Conservation (phyloP, 1,140 invertebrate genomes). For the Artemia franciscana region DNA sequence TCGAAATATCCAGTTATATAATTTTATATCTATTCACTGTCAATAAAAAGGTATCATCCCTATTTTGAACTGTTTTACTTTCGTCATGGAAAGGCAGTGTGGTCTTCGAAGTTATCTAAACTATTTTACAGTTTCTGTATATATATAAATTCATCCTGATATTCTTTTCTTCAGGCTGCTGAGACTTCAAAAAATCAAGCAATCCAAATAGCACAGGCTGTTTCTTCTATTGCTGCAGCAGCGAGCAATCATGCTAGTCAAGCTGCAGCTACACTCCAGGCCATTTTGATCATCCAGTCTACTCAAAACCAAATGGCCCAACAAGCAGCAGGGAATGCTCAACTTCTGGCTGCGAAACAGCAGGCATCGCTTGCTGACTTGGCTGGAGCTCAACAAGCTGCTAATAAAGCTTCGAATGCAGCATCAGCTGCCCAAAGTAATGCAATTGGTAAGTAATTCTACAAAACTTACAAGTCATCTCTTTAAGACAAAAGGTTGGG, state of each 20-base stretch:
- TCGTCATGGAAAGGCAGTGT: too few relatives aligned
- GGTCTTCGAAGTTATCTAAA: too few relatives aligned
- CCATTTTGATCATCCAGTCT: background rate
- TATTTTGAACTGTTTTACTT: too few relatives aligned
- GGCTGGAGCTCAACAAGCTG: background rate
- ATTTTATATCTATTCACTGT: too few relatives aligned
- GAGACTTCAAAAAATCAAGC: background rate
- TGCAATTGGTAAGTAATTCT: too few relatives aligned
- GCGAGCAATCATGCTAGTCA: slow-evolving; percentile 1
- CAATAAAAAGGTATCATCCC: too few relatives aligned
- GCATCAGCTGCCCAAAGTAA: background rate
- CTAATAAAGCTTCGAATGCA: background rate
- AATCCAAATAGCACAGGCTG: background rate
- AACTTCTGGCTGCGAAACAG: background rate
- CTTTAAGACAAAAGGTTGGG: too few relatives aligned
- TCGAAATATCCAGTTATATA: too few relatives aligned
- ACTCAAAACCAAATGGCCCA: background rate
- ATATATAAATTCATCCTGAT: too few relatives aligned
- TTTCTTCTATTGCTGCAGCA: background rate
- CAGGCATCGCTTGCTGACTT: background rate
- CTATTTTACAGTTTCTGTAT: too few relatives aligned
- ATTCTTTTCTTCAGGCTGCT: background rate
- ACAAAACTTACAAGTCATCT: too few relatives aligned
- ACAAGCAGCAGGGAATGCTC: background rate
- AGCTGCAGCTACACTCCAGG: background rate